These are phyloP conservation scores for Heliconius eleuchia DNA, from an alignment of 1,140 invertebrate genomes.

Conservation along the genomic window DNA sequence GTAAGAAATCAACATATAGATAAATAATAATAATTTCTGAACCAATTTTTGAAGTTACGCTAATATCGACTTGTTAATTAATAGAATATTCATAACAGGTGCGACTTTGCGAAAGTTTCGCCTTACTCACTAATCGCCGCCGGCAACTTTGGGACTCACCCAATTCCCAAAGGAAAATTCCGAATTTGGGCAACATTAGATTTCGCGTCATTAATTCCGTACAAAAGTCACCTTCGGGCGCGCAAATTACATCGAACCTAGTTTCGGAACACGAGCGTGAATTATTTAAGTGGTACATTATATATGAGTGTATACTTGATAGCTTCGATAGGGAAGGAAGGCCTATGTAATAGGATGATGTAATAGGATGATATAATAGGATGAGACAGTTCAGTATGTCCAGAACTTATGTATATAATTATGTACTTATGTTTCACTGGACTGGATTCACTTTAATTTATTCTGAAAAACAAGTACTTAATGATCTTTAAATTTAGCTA, in stretches of 20 bases:
- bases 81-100: conserved; percentile 1
- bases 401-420: too few species aligned
- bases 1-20: too few species aligned
- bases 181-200: conserved; percentile 3
- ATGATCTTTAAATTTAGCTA: too few species aligned
- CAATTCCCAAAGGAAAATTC: not conserved
- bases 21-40: too few species aligned
- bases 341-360: not conserved
- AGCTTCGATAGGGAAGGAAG: conserved; percentile 11
- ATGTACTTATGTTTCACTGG: too few species aligned
- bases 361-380: too few species aligned
- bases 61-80: not conserved
- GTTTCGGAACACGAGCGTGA: conserved; percentile 27
- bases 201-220: conserved; percentile 33
- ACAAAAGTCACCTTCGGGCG: conserved; percentile 27
- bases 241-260: conserved; percentile 34
- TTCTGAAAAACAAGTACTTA: too few species aligned
- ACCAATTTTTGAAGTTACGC: not conserved
- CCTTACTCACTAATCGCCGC: not conserved
- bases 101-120: not conserved
- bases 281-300: conserved; percentile 27
- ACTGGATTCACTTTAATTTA: too few species aligned
- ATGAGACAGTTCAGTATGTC: not conserved
- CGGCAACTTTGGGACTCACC: not conserved
- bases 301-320: not conserved